phyloP scores from a whole-genome alignment of 2,888 invertebrate genomes.

The Philereme vetulata region DNA sequence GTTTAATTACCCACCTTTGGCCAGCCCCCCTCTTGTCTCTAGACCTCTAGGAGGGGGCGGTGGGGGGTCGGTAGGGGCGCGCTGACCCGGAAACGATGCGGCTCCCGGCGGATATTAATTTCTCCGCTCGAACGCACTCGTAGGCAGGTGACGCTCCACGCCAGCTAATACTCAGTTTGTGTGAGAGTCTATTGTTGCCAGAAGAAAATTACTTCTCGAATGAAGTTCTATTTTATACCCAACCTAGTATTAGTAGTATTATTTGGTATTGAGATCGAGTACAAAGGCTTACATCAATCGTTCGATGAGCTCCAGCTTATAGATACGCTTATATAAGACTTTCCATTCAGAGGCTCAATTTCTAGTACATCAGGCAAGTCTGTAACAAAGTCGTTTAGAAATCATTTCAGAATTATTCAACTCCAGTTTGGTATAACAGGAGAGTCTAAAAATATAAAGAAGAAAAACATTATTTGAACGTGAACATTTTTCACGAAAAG shows the following conservation, averaged over 20 bases:
- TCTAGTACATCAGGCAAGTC: no score
- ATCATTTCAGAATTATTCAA: no score
- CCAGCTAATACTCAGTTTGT: slow-evolving; percentile 24
- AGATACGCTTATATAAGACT: no score
- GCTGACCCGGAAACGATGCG: slow-evolving; percentile 67
- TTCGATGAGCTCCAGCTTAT: no score
- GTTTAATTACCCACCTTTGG: slow-evolving; percentile 62
- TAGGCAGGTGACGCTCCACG: slow-evolving; percentile 42
- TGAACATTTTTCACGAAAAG: not conserved
- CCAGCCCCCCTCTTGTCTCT: slow-evolving; percentile 20
- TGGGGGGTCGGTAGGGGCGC: slow-evolving; percentile 38
- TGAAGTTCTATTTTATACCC: slow-evolving; percentile 7
- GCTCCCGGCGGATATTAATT: slow-evolving; percentile 68
- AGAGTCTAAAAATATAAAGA: no score
- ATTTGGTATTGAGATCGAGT: no score
- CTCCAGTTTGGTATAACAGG: no score
- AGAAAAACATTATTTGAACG: no score
- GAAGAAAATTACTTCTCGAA: slow-evolving; percentile 11
- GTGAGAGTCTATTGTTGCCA: slow-evolving; percentile 14
- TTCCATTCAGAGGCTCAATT: no score
- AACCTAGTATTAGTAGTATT: not conserved
- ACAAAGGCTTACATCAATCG: no score
- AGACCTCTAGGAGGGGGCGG: slow-evolving; percentile 9
- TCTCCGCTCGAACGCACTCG: slow-evolving; percentile 63
- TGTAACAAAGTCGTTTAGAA: no score